Evolutionary conservation across 2,888 invertebrate species (phyloP).

Genomic region (Lasioglossum morio): DNA sequence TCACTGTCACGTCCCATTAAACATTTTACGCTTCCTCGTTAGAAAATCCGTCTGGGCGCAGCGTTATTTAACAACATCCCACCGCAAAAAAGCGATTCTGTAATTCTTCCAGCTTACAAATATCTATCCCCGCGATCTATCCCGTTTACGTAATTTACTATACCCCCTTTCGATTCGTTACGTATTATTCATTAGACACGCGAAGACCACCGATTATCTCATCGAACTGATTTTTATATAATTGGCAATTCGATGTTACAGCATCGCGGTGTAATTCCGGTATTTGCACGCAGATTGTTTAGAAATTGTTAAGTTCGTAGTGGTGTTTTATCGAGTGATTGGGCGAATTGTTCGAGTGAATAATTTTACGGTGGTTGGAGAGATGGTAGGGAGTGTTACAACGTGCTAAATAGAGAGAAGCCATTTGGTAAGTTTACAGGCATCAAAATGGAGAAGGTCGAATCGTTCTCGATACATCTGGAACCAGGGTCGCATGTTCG

Average conservation of each 20-base stretch:
- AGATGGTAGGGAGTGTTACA: neutral
- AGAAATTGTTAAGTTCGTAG: neutral
- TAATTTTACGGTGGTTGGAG: neutral
- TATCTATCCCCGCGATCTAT: neutral
- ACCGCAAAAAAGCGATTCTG: neutral
- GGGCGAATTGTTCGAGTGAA: neutral
- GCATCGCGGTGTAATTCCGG: neutral
- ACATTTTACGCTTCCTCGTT: neutral
- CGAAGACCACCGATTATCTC: neutral
- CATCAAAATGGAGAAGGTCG: constrained; percentile 55
- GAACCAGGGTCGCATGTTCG: constrained; percentile 71
- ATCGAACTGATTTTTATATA: neutral
- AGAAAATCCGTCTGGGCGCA: neutral
- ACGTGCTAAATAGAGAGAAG: neutral
- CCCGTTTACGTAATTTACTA: neutral
- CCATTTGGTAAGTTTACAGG: neutral
- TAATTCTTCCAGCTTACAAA: neutral
- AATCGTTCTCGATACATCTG: constrained; percentile 75
- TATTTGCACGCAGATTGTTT: neutral
- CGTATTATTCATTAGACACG: neutral
- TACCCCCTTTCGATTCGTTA: neutral
- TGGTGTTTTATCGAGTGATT: neutral
- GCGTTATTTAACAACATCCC: neutral
- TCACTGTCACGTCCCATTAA: neutral
- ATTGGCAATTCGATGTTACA: neutral